These are phyloP conservation scores for Metacarcinus magister DNA, from an alignment of 2,888 invertebrate genomes.

Conservation along the genomic window DNA sequence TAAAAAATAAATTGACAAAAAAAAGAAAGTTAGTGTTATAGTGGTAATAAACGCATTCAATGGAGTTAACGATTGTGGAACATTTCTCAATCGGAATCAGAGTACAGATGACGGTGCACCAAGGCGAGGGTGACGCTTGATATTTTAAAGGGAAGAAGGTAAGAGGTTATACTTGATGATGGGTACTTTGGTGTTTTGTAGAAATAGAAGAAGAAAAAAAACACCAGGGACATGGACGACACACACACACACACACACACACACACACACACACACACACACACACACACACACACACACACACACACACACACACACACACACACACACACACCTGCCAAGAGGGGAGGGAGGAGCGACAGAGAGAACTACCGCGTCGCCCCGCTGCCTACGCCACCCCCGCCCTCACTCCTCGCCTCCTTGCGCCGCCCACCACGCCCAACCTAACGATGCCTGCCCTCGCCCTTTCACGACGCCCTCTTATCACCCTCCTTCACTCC, in stretches of 20 bases:
- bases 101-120: no score
- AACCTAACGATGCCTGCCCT: background rate
- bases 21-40: no score
- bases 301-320: constrained; percentile 5
- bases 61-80: no score
- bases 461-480: background rate
- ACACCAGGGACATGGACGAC: background rate
- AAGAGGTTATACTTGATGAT: no score
- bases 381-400: background rate
- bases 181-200: no score
- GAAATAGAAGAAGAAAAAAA: no score
- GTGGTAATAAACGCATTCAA: no score
- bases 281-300: background rate
- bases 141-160: no score
- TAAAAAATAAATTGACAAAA: no score
- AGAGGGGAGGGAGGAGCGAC: background rate
- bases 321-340: background rate
- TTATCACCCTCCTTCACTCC: background rate
- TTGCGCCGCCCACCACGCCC: background rate
- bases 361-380: background rate
- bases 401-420: background rate
- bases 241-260: constrained; percentile 2
- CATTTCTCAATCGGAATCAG: no score
- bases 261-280: background rate
- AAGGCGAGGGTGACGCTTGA: no score